Percentiles rank a stretch among this genome's conserved stretches.
Evolutionary conservation across 2,888 invertebrate species (phyloP).

Genomic region (Emmelina monodactyla): DNA sequence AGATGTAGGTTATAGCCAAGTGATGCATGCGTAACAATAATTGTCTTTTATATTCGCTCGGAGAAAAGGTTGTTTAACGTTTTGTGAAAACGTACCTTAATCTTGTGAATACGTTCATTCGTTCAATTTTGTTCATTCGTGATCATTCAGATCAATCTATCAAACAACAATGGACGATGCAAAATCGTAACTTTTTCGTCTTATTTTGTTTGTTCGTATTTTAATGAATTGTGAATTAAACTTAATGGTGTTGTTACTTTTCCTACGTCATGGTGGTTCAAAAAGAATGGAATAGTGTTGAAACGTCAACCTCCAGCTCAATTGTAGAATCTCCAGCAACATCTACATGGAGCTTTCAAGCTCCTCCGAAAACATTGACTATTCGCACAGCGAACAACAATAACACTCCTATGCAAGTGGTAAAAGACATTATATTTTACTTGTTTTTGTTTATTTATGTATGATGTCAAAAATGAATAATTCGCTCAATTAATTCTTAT

Average conservation of each 20-base stretch:
- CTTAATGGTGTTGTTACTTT: conserved; percentile 2
- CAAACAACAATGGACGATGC: too few species aligned
- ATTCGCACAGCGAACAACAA: conserved; percentile 25
- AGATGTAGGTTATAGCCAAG: too few species aligned
- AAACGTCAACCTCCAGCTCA: conserved; percentile 34
- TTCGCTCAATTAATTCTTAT: not conserved
- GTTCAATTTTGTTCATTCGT: too few species aligned
- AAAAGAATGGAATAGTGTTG: conserved; percentile 45
- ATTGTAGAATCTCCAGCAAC: conserved; percentile 28
- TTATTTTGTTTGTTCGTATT: too few species aligned
- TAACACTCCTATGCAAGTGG: conserved; percentile 42
- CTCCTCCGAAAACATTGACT: conserved; percentile 34
- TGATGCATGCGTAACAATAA: too few species aligned
- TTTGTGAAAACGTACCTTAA: too few species aligned
- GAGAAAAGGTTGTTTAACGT: too few species aligned
- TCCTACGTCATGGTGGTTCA: conserved; percentile 41
- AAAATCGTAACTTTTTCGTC: too few species aligned
- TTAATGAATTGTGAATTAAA: too few species aligned
- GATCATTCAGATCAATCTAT: too few species aligned
- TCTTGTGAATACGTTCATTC: too few species aligned
- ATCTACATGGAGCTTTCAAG: conserved; percentile 45
- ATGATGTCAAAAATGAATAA: not conserved
- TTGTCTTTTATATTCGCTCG: too few species aligned
- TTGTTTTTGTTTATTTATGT: not conserved
- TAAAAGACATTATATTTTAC: conserved; percentile 16